Evolutionary conservation across 1,140 invertebrate species (phyloP), one percentile per base, ranked within the genome.

Genomic region (Cherax destructor): DNA sequence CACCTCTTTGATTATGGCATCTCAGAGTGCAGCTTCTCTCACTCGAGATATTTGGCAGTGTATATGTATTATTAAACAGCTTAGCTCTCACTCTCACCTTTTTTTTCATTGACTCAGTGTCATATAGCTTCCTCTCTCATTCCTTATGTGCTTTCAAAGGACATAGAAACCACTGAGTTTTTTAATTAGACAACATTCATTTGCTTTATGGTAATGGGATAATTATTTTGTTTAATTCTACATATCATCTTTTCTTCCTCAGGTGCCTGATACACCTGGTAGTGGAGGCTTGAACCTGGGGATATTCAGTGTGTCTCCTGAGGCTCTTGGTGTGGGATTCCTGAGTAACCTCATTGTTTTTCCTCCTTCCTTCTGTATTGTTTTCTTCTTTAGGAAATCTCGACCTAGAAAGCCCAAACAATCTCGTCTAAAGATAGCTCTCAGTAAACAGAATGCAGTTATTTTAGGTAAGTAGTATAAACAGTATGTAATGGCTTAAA

Each of bases 331-430:
- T 47, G 94, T 95, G 50, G 94, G 94, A 41, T 93, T 95, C 50
- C 93, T 94, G 85, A 94, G 94, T 24, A 95, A 95, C 92, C 92
- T 95, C 24, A 94, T 95, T 49, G 95, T 96, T n/a, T 95, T 96
- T 92, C 95, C 95, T 5, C 94, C 95, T 7, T 95, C 95, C 91
- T 95, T 96, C 91, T 78, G 95, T 79, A 94, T 96, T 76, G 94
- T 95, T 2, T 94, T 93, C 78, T 92, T 94, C 85, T 94, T 94
- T 92, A 92, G 93, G 56, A 94, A 94, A 79, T 92, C 94, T 16
- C 69, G 93, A 24, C 93, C 91, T 5, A 76, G 92, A 13, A 91
- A 80, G 21, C 74, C 92, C 13, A 90, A 93, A 81, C 78, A 84
- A 47, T 93, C 93, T 4, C 80, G 94, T 41, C 92, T 94, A 50